phyloP scores from a whole-genome alignment of 2,797 vertebrate species.

The Synaphobranchus kaupii region DNA sequence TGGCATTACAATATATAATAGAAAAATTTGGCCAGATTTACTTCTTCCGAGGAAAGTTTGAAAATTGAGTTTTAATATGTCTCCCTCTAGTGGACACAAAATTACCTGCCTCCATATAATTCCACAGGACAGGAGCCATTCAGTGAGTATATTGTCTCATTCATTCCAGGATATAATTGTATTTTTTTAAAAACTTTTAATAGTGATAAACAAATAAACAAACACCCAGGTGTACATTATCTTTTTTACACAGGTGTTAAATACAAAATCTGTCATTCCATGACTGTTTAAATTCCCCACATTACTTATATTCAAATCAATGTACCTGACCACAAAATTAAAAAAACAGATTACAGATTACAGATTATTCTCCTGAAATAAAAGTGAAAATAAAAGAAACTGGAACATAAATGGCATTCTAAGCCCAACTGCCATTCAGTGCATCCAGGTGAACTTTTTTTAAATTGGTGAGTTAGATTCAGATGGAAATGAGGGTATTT shows the following conservation, averaged over 20 bases:
- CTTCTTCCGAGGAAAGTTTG: neutral
- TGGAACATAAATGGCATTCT: neutral
- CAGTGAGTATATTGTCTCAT: neutral
- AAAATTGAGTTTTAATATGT: conserved; percentile 64
- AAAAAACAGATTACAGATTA: neutral
- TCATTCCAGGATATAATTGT: neutral
- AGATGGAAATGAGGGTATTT: neutral
- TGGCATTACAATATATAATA: neutral
- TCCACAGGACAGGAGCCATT: neutral
- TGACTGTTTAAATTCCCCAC: neutral
- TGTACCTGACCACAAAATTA: neutral
- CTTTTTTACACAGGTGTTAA: no score
- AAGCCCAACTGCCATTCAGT: neutral
- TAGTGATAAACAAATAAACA: neutral
- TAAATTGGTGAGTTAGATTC: neutral
- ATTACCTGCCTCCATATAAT: conserved; percentile 6
- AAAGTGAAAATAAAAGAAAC: neutral
- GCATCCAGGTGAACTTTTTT: neutral
- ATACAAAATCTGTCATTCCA: no score
- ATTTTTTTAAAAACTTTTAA: neutral
- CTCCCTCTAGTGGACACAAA: conserved; percentile 68
- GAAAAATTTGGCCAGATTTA: neutral
- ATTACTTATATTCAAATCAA: neutral
- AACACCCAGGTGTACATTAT: no score
- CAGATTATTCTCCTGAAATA: neutral